Percentiles rank a stretch among this genome's conserved stretches.
phyloP scores from a whole-genome alignment of 2,888 invertebrate genomes.

The Therioaphis trifolii region DNA sequence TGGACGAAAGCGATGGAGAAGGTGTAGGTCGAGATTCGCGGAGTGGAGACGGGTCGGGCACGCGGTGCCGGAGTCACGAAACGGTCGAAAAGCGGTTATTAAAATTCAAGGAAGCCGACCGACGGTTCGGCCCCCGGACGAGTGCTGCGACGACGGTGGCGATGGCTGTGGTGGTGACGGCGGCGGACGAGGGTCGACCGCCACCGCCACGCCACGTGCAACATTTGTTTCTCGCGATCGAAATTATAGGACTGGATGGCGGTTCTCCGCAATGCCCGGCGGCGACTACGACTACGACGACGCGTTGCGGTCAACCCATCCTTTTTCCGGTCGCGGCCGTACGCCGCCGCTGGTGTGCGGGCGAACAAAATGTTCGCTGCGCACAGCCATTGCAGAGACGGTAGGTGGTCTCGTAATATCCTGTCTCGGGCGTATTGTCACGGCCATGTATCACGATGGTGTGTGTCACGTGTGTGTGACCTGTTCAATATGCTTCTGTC shows the following conservation, averaged over 20 bases:
- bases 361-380: too few species aligned
- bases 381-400: too few species aligned
- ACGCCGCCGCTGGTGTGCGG: too few species aligned
- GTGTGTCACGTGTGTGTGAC: not conserved
- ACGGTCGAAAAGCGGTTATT: conserved; percentile 41
- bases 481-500: too few species aligned
- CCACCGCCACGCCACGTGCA: conserved; percentile 16
- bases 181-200: conserved; percentile 18
- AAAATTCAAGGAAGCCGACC: conserved; percentile 56
- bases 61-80: not conserved
- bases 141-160: not conserved
- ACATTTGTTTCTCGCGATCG: conserved; percentile 58
- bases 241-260: conserved; percentile 48
- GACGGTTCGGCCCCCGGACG: not conserved
- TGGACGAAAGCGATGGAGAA: too few species aligned
- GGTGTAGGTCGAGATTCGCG: too few species aligned
- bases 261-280: conserved; percentile 12
- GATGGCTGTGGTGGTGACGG: too few species aligned
- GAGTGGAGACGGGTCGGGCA: not conserved
- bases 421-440: too few species aligned
- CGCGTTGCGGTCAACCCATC: conserved; percentile 13
- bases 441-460: too few species aligned
- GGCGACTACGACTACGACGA: too few species aligned
- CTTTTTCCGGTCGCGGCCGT: conserved; percentile 47
- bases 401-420: not conserved